Percentiles rank a stretch among this genome's conserved stretches.
Conservation (phyloP, 2,113 vertebrate genomes). For the Dicrurus megarhynchus region DNA sequence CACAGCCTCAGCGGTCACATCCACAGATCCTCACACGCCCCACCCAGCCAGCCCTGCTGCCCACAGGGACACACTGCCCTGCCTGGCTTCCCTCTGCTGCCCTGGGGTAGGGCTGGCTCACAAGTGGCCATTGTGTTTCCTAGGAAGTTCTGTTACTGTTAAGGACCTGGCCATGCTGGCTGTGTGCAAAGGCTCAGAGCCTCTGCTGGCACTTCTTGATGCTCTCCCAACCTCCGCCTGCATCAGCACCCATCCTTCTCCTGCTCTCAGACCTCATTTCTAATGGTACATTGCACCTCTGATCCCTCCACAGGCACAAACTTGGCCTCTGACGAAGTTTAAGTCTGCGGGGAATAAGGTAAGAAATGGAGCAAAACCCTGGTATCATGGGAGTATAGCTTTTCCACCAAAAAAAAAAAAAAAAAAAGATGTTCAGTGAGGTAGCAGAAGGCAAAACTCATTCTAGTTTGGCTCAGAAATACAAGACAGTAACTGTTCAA, state of each 20-base stretch:
- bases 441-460: not conserved
- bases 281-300: not conserved
- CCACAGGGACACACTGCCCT: not conserved
- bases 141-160: not conserved
- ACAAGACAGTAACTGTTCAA: not conserved
- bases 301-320: not conserved
- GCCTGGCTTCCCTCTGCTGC: not conserved
- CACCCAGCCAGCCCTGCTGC: not conserved
- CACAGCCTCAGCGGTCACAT: not conserved
- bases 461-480: not conserved
- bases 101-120: not conserved
- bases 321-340: not conserved
- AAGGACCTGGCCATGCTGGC: not conserved
- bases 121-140: constrained; percentile 19
- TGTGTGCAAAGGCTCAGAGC: not conserved
- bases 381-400: not conserved
- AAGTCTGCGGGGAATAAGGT: not conserved
- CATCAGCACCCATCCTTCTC: not conserved
- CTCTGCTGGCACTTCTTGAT: not conserved
- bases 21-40: not conserved
- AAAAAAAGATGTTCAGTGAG: not conserved
- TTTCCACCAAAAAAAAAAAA: not conserved
- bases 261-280: not conserved
- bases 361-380: not conserved
- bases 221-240: not conserved